Conservation (phyloP, 2,888 invertebrate species). For the Chorisops tibialis region DNA sequence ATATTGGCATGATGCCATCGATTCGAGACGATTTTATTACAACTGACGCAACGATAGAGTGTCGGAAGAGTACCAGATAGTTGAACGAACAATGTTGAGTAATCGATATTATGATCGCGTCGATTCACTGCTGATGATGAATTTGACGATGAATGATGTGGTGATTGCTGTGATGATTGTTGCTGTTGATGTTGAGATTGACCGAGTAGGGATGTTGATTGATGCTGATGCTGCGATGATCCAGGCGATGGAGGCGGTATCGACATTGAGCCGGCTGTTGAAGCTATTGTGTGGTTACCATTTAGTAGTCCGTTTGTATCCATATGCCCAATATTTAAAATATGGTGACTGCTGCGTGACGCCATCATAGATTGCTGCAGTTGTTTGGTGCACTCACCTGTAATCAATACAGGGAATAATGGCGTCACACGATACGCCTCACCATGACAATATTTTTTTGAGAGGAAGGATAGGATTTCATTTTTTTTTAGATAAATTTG, state of each 20-base stretch:
- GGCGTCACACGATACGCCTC: slow-evolving; percentile 37
- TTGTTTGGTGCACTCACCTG: slow-evolving; percentile 36
- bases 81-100: slow-evolving; percentile 52
- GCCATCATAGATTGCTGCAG: slow-evolving; percentile 35
- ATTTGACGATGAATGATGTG: slow-evolving; percentile 37
- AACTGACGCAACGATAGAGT: slow-evolving; percentile 59
- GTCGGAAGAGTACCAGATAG: slow-evolving; percentile 52
- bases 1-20: slow-evolving; percentile 63
- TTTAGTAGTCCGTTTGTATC: slow-evolving; percentile 38
- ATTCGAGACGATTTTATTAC: slow-evolving; percentile 62
- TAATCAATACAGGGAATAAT: slow-evolving; percentile 37
- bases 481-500: slow-evolving; percentile 7
- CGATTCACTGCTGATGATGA: slow-evolving; percentile 48
- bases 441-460: slow-evolving; percentile 24
- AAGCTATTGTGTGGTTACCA: slow-evolving; percentile 29
- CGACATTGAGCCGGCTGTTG: slow-evolving; percentile 4
- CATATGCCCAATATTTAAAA: slow-evolving; percentile 36
- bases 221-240: slow-evolving; percentile 30
- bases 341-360: slow-evolving; percentile 36
- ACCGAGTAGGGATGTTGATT: slow-evolving; percentile 33
- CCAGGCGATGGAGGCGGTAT: slow-evolving; percentile 31
- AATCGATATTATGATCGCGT: slow-evolving; percentile 53
- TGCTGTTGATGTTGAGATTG: slow-evolving; percentile 34
- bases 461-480: slow-evolving; percentile 4
- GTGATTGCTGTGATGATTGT: slow-evolving; percentile 35